Base-by-base conservation (phyloP, 1,140 invertebrate genomes). In the Anoplolepis gracilipes region DNA sequence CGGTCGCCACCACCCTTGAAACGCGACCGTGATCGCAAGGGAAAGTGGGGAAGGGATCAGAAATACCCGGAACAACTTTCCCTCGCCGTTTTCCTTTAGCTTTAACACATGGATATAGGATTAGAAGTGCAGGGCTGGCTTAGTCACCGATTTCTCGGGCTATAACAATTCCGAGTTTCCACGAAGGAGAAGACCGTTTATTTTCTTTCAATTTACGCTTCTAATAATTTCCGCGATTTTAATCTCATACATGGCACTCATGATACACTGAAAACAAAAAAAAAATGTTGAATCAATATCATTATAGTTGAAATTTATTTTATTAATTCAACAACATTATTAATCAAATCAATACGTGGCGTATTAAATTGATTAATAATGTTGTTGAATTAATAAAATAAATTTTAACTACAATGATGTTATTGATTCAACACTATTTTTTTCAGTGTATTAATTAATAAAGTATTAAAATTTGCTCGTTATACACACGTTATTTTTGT, bases 51-150 rank as follows among this genome's bases (percentile, higher is more conserved):
- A 42, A 57, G 77, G 85, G 67, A 61, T 73, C 61, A 22, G 36
- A 30, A 30, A 77, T 87, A 87, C 77, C 89, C 89, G 79, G 75
- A 88, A 90, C 85, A 90, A 90, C 88, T 90, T 90, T 88, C 78
- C 86, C 85, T 90, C 76, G 73, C 22, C 72, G 55, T 62, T 72
- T 84, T 79, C 28, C 59, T 13, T 25, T 33, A 39, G 30, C 59
- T 13, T 25, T 33, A 39, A 25, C 61, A 30, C 13, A 49, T n/a
- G 46, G 59, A 49, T 55, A 46, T 19, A 10, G 25, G 57, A 25
- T 49, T 49, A 22, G 69, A n/a, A 75, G 36, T 28, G 30, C 39
- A 30, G 30, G 10, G 30, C 19, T 62, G 55, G 59, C 49, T 76
- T 67, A 57, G 55, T 30, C 42, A 13, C 13, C 57, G 39, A 72